Evolutionary conservation across 2,888 invertebrate species (phyloP), one percentile per base, ranked within the genome.

Genomic region (Cosmorhoe ocellata): DNA sequence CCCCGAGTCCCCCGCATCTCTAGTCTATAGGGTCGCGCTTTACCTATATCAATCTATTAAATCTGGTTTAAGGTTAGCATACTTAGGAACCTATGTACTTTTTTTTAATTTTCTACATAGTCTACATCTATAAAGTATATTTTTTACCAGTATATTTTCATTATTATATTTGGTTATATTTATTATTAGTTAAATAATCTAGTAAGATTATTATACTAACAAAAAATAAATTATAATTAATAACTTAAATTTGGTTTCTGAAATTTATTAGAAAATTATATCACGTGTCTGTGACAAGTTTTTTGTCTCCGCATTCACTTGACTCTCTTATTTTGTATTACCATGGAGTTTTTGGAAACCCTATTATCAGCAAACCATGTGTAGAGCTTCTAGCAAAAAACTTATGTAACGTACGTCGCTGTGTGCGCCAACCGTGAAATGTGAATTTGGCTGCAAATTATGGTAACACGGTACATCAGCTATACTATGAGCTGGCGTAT

Each of bases 1-100:
- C 74, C 70, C 73, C 69, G 75, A 74, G n/a, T n/a, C n/a, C n/a
- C n/a, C n/a, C n/a, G 70, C 75, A 48, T 37, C 53, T 48, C 40
- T 42, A 37, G 36, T 41, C 52, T 39, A 34, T 43, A 53, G 48
- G 53, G 53, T 13, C 48, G 48, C 52, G 39, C 42, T 27, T 28
- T 41, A 26, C 24, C 24, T 24, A 7, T 24, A 24, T 3, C n/a
- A n/a, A n/a, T n/a, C 18, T 18, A 18, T 18, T 3, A 18, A 18
- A 18, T 3, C 18, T 18, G n/a, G n/a, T n/a, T n/a, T n/a, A n/a
- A n/a, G n/a, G n/a, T n/a, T n/a, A n/a, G n/a, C n/a, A n/a, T n/a
- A n/a, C n/a, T n/a, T n/a, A n/a, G n/a, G n/a, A n/a, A n/a, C n/a
- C n/a, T n/a, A n/a, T n/a, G n/a, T n/a, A n/a, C n/a, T n/a, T n/a